Percentiles rank a stretch among this genome's conserved stretches.
phyloP scores from a whole-genome alignment of 2,888 invertebrate genomes.

The Petrolisthes cinctipes region DNA sequence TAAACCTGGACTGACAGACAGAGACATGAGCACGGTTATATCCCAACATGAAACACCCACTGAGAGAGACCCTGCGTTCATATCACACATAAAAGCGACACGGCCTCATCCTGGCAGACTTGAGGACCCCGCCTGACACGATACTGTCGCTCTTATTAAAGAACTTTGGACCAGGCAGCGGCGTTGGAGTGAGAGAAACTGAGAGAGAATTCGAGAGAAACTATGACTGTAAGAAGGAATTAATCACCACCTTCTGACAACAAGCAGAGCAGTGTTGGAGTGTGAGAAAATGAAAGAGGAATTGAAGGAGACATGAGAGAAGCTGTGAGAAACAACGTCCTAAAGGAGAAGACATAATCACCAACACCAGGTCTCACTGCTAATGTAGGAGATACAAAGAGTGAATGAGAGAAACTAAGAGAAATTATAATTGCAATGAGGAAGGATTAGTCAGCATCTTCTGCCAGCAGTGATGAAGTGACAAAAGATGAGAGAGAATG shows the following conservation, averaged over 20 bases:
- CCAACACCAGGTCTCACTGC: too few relatives aligned
- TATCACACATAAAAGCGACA: background rate
- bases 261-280: background rate
- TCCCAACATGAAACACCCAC: too few relatives aligned
- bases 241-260: background rate
- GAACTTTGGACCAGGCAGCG: background rate
- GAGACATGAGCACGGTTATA: too few relatives aligned
- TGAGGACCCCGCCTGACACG: background rate
- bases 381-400: too few relatives aligned
- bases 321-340: background rate
- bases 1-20: too few relatives aligned
- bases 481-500: too few relatives aligned
- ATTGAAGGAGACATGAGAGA: background rate
- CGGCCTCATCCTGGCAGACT: background rate
- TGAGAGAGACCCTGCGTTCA: too few relatives aligned
- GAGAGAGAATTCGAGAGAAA: background rate
- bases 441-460: too few relatives aligned
- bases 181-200: background rate
- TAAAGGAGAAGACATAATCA: too few relatives aligned
- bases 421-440: too few relatives aligned
- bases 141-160: background rate
- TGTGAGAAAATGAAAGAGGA: background rate
- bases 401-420: too few relatives aligned
- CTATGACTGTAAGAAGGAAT: background rate
- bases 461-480: too few relatives aligned